These are phyloP conservation scores for Datnioides undecimradiatus DNA, from an alignment of 2,113 vertebrate species.

Conservation along the genomic window DNA sequence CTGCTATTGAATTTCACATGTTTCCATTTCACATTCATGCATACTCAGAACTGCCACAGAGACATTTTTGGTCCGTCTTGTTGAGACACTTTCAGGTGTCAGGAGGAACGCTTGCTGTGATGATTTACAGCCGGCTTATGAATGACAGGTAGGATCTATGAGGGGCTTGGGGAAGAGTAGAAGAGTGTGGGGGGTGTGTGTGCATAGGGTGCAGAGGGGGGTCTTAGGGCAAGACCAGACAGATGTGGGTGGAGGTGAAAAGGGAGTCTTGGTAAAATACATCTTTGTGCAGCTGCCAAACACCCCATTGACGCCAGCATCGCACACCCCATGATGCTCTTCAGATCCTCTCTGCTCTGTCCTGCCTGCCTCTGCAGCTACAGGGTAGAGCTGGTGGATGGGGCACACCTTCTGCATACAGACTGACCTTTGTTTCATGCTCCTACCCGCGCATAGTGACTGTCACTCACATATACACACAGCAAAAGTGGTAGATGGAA, in stretches of 20 bases:
- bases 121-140: constrained; percentile 60
- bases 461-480: constrained; percentile 59
- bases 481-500: constrained; percentile 34
- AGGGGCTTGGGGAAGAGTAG: constrained; percentile 21
- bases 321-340: constrained; percentile 1
- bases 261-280: constrained; percentile 39
- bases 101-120: constrained; percentile 38
- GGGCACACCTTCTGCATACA: constrained; percentile 43
- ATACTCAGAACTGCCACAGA: constrained; percentile 29
- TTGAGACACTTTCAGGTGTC: constrained; percentile 59
- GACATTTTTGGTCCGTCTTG: constrained; percentile 53
- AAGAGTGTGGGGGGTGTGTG: not conserved
- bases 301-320: constrained; percentile 1
- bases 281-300: constrained; percentile 50
- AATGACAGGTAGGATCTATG: constrained; percentile 53
- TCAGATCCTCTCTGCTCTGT: constrained; percentile 11
- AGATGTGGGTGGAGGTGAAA: constrained; percentile 43
- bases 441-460: constrained; percentile 24
- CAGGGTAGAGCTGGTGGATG: not conserved
- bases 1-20: constrained; percentile 58
- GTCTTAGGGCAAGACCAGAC: constrained; percentile 60
- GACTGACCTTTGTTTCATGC: constrained; percentile 54
- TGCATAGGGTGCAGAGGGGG: not conserved
- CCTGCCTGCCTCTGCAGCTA: not conserved
- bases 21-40: constrained; percentile 49